A percentile compares a stretch with the other conserved stretches of the same genome.
phyloP scores from a whole-genome alignment of 2,888 invertebrate species.

The Napeogenes inachia region DNA sequence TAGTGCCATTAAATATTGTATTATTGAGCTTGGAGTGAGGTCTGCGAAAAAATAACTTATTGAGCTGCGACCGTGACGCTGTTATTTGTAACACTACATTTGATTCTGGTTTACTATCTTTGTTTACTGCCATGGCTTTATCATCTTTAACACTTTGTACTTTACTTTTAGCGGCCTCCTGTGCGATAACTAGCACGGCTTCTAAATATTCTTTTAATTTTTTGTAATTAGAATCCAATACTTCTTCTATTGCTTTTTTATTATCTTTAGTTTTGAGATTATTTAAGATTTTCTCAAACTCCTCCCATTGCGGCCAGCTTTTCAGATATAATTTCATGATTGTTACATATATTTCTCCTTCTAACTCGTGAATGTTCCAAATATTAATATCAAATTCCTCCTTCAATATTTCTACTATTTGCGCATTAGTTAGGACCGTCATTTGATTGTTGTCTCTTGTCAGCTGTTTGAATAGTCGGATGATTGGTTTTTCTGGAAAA shows the following conservation, averaged over 20 bases:
- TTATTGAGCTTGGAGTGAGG: constrained; percentile 38
- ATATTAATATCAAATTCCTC: constrained; percentile 52
- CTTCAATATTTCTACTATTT: constrained; percentile 52
- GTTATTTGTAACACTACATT: constrained; percentile 45
- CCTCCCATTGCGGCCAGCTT: constrained; percentile 66
- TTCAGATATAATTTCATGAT: constrained; percentile 59
- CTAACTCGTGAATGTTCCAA: constrained; percentile 42
- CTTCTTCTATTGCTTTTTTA: constrained; percentile 34
- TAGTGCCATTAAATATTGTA: constrained; percentile 45
- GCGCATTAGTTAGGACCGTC: constrained; percentile 55
- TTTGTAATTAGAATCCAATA: constrained; percentile 46
- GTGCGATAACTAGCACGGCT: constrained; percentile 40
- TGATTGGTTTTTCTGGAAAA: constrained; percentile 54
- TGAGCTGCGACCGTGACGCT: constrained; percentile 45
- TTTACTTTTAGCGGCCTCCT: constrained; percentile 37
- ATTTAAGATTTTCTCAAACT: constrained; percentile 47
- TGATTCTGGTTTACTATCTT: constrained; percentile 15
- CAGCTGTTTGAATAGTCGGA: constrained; percentile 49
- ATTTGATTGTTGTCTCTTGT: constrained; percentile 50
- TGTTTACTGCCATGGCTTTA: constrained; percentile 11
- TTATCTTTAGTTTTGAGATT: constrained; percentile 37
- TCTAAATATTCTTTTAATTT: constrained; percentile 49
- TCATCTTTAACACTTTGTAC: constrained; percentile 30
- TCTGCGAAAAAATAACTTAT: constrained; percentile 41
- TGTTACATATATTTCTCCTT: constrained; percentile 56